Conservation (phyloP, 2,888 invertebrate genomes). For the Apamea epomidion region DNA sequence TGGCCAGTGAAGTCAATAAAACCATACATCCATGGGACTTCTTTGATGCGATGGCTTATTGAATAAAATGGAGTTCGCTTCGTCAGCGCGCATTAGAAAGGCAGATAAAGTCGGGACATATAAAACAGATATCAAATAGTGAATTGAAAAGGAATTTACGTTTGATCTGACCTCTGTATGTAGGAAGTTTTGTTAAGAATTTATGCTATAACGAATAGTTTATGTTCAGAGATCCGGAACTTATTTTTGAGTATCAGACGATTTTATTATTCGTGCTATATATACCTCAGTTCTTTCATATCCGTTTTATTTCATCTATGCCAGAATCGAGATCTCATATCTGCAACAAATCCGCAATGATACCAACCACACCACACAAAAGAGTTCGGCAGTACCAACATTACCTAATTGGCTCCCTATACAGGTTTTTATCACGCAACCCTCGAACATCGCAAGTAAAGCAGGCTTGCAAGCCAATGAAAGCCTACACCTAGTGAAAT, state of each 20-base stretch:
- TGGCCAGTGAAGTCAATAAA: constrained; percentile 77
- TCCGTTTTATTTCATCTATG: not conserved
- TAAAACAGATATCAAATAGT: constrained; percentile 53
- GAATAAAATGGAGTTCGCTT: constrained; percentile 61
- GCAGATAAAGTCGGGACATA: constrained; percentile 45
- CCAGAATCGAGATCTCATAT: not conserved
- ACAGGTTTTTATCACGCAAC: constrained; percentile 36
- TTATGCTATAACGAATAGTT: not conserved
- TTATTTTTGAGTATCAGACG: not conserved
- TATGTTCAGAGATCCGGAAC: not conserved
- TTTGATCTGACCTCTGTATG: constrained; percentile 24
- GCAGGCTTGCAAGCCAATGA: constrained; percentile 35
- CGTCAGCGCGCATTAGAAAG: constrained; percentile 50
- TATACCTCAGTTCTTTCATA: not conserved
- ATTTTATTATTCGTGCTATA: not conserved
- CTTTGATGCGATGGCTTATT: constrained; percentile 67
- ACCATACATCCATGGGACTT: constrained; percentile 70
- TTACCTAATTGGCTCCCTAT: constrained; percentile 39
- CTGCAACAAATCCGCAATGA: constrained; percentile 2
- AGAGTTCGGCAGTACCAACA: constrained; percentile 4
- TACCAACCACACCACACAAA: constrained; percentile 13
- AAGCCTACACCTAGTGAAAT: constrained; percentile 61
- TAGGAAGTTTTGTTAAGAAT: constrained; percentile 18
- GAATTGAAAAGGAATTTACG: constrained; percentile 48
- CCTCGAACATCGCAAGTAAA: constrained; percentile 40